Evolutionary conservation across 2,113 vertebrate species (phyloP), one percentile per base, ranked within the genome.

Genomic region (Halichoeres trimaculatus): DNA sequence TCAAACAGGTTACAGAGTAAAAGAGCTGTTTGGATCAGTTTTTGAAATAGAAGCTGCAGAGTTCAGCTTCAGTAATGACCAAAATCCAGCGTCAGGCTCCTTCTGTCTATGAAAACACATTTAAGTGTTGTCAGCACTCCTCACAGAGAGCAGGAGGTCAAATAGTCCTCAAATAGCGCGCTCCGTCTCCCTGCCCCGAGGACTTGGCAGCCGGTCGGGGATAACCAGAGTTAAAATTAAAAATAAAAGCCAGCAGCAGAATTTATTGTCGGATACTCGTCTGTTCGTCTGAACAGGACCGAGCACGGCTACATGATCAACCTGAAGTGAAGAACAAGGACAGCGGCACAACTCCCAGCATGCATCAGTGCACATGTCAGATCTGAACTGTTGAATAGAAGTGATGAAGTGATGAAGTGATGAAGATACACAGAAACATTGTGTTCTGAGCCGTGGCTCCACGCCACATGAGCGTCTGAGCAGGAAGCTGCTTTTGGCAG

Each of bases 401-500:
- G 35, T 17, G 47, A 63, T 47, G 8, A 34, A 66, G 76, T n/a
- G n/a, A n/a, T n/a, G 9, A 60, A 43, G 35, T 17, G 47, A 63
- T 47, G 8, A 34, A 66, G 76, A 66, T 40, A 20, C 69, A 62
- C 51, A 53, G 35, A 71, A 80, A 64, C 76, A 59, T 67, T 67
- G 57, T 43, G 1, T 20, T 24, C 55, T 52, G 38, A 35, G 45
- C 67, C 4, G 69, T 67, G 71, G 75, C 68, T 10, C 41, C 0
- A 0, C 12, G 69, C 81, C 78, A 74, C 60, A 6, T 40, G 56
- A 36, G 36, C 16, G 63, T 56, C 68, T 51, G 47, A 26, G 30
- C 73, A 80, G 76, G 73, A 85, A 78, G 76, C 76, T 69, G 61
- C 50, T 53, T 57, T 72, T 85, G 83, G 83, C 86, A 69, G 62